Percentiles rank a stretch among this genome's conserved stretches.
Conservation (phyloP, 1,140 invertebrate species). For the Aphis craccivora region DNA sequence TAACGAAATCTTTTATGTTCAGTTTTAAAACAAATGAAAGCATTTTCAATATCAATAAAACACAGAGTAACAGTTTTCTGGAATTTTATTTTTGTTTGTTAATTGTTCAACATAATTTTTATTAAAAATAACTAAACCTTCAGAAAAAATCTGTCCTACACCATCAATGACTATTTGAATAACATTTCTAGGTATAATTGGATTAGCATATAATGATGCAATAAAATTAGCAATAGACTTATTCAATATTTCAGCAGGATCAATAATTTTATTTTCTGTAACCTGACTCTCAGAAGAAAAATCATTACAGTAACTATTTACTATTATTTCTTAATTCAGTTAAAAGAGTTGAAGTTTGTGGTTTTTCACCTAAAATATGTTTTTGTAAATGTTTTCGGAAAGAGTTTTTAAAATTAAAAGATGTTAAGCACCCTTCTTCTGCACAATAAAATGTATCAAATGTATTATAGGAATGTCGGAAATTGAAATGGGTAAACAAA, state of each 20-base stretch:
- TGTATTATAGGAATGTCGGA: background rate
- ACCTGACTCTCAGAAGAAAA: background rate
- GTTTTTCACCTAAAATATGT: background rate
- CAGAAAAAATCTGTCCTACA: background rate
- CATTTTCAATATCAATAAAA: background rate
- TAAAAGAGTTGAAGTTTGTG: too few species aligned
- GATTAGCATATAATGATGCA: background rate
- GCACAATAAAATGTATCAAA: background rate
- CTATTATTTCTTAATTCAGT: too few species aligned
- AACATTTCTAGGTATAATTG: conserved; percentile 5
- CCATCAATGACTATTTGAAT: background rate
- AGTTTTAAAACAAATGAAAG: background rate
- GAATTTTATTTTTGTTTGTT: background rate
- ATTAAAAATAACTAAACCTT: background rate
- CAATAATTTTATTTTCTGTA: too few species aligned
- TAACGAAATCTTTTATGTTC: background rate
- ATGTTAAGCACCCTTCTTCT: background rate
- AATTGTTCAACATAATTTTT: background rate
- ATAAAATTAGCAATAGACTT: background rate
- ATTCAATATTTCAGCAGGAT: too few species aligned
- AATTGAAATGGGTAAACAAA: background rate
- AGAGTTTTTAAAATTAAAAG: conserved; percentile 15
- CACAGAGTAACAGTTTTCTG: background rate
- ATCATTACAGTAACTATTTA: background rate
- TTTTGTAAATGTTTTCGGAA: conserved; percentile 2